Evolutionary conservation across 2,888 invertebrate genomes (phyloP).

Genomic region (Apamea epomidion): DNA sequence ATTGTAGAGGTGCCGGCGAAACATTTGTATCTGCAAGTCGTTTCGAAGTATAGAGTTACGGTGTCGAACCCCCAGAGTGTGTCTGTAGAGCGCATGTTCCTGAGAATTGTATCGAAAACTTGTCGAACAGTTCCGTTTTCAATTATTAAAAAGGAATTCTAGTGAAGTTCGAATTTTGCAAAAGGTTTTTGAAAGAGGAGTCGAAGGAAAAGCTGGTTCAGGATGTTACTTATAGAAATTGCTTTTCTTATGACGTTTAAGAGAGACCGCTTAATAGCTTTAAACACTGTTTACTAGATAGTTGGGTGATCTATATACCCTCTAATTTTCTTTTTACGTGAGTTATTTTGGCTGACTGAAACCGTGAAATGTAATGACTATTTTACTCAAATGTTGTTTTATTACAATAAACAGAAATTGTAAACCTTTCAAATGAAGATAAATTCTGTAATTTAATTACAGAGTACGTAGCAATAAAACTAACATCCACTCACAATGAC

Average conservation of each 20-base stretch:
- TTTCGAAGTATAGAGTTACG: conserved; percentile 65
- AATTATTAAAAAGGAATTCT: conserved; percentile 56
- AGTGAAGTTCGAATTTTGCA: conserved; percentile 26
- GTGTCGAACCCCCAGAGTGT: conserved; percentile 63
- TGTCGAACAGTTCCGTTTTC: conserved; percentile 58
- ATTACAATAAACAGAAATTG: neutral
- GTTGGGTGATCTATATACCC: neutral
- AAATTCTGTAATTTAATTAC: conserved; percentile 37
- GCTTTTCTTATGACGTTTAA: neutral
- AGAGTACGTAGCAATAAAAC: conserved; percentile 28
- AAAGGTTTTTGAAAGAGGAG: conserved; percentile 8
- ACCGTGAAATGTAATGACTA: no score
- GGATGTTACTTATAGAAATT: neutral
- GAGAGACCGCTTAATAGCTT: neutral
- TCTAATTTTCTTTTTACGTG: neutral
- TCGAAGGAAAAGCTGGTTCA: neutral
- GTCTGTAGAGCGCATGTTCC: conserved; percentile 55
- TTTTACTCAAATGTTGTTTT: neutral
- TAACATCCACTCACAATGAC: conserved; percentile 40
- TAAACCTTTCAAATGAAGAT: neutral
- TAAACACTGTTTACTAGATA: neutral
- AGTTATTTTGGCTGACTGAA: neutral
- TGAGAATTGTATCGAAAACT: conserved; percentile 60
- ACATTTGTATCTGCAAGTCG: conserved; percentile 67
- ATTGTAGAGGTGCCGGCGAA: conserved; percentile 63